phyloP scores from a whole-genome alignment of 2,888 invertebrate species.

The Drosophila austrosaltans region DNA sequence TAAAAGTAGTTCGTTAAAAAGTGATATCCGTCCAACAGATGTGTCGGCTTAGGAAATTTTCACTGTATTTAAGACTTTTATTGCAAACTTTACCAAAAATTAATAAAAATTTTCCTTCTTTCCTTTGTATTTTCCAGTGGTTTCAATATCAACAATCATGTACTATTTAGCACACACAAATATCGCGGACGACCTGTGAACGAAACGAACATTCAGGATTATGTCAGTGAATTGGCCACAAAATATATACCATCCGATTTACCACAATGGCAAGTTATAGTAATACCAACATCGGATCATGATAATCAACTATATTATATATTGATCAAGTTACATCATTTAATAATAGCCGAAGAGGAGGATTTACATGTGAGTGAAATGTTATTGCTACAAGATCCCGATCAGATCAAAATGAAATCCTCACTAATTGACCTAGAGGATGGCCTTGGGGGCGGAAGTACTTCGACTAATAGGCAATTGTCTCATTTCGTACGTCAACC shows the following conservation, averaged over 20 bases:
- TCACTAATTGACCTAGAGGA: slow-evolving; percentile 60
- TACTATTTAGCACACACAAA: slow-evolving; percentile 86
- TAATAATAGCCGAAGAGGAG: slow-evolving; percentile 88
- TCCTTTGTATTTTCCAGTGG: slow-evolving; percentile 56
- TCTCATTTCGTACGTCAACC: slow-evolving; percentile 86
- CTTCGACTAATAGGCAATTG: slow-evolving; percentile 82
- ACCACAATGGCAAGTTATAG: slow-evolving; percentile 92
- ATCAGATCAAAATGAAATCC: slow-evolving; percentile 39
- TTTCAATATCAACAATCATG: slow-evolving; percentile 87
- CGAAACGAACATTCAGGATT: slow-evolving; percentile 91
- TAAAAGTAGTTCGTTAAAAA: no score
- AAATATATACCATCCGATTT: slow-evolving; percentile 89
- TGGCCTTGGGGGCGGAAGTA: slow-evolving; percentile 28
- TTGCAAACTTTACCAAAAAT: no score
- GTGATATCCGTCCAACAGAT: no score
- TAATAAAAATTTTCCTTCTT: neutral
- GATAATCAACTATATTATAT: slow-evolving; percentile 85
- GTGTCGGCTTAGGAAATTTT: no score
- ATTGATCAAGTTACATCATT: slow-evolving; percentile 89
- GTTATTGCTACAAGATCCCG: slow-evolving; percentile 85
- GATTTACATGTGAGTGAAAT: slow-evolving; percentile 90
- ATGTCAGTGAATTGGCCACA: slow-evolving; percentile 90
- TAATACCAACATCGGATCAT: slow-evolving; percentile 85
- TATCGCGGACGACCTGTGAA: slow-evolving; percentile 89
- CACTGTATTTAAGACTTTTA: no score